Percentiles rank a stretch among this genome's conserved stretches.
Evolutionary conservation across 30 jellyfish, hydroid and myxozoan species (phyloP).

Genomic region (Calvadosia cruxmelitensis): DNA sequence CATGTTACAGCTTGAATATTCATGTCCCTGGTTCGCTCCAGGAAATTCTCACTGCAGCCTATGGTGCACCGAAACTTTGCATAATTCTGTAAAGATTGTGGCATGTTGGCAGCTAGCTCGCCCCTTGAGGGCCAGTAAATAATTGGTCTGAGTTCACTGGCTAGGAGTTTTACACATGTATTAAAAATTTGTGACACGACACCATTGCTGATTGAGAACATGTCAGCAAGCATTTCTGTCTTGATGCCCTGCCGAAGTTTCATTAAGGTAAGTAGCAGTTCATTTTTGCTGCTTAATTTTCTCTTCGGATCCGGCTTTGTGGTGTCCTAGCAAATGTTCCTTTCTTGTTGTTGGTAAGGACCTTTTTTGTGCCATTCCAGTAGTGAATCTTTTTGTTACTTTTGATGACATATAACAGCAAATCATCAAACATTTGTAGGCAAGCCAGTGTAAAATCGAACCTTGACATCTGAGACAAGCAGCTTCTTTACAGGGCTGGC

Average conservation of each 20-base stretch:
- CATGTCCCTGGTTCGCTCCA: constrained; percentile 49
- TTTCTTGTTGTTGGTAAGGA: too few species aligned
- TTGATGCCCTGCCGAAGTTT: constrained; percentile 11
- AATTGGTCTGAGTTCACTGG: constrained; percentile 5
- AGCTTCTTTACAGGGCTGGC: too few species aligned
- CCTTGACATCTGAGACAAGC: too few species aligned
- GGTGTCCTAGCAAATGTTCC: not conserved
- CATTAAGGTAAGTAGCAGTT: constrained; percentile 5
- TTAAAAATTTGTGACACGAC: constrained; percentile 7
- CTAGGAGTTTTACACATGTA: not conserved
- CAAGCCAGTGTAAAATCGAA: too few species aligned
- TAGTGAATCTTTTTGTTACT: not conserved
- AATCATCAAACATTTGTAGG: constrained; percentile 9
- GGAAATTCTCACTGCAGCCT: constrained; percentile 40
- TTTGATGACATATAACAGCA: not conserved
- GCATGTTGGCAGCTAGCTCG: not conserved
- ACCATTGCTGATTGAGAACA: constrained; percentile 2
- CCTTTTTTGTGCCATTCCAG: constrained; percentile 5
- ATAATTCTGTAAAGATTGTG: constrained; percentile 3
- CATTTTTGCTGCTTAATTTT: constrained; percentile 5
- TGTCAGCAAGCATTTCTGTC: constrained; percentile 12
- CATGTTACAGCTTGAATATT: constrained; percentile 44
- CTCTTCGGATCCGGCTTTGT: constrained; percentile 5
- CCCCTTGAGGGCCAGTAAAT: constrained; percentile 3
- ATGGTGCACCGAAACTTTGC: constrained; percentile 29